Conservation (phyloP, 2,113 vertebrate genomes). For the Melanostigma gelatinosum region DNA sequence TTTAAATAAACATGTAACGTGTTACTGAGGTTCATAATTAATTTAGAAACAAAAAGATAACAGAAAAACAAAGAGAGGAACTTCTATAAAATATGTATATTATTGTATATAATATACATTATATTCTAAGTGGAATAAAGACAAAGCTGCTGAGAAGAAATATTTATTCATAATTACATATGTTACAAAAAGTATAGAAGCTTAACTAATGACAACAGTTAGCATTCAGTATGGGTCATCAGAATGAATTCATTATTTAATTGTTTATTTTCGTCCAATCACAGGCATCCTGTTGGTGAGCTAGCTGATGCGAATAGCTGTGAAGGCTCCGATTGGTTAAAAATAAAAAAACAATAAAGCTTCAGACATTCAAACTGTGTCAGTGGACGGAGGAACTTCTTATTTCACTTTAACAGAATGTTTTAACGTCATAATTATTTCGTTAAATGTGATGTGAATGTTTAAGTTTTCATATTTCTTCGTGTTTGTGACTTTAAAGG, state of each 20-base stretch:
- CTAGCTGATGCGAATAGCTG: not conserved
- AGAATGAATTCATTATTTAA: not conserved
- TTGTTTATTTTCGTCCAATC: not conserved
- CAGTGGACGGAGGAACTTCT: not conserved
- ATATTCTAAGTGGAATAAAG: not conserved
- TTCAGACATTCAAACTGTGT: not conserved
- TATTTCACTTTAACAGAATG: not conserved
- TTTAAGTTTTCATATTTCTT: not conserved
- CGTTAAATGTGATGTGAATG: not conserved
- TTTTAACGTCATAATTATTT: not conserved
- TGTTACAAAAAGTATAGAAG: slow-evolving; percentile 27
- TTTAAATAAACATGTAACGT: not conserved
- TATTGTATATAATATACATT: not conserved
- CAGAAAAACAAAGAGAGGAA: too few relatives aligned
- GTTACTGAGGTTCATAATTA: not conserved
- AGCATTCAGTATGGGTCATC: not conserved
- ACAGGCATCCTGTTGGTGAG: not conserved
- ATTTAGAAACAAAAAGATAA: not conserved
- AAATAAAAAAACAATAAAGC: not conserved
- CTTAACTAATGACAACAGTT: not conserved
- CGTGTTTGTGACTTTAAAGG: not conserved
- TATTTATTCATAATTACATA: slow-evolving; percentile 42
- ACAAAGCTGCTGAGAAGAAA: slow-evolving; percentile 1
- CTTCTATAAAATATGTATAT: not conserved
- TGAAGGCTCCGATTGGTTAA: not conserved